phyloP scores from a whole-genome alignment of 2,888 invertebrate species.

The Diabrotica balteata region DNA sequence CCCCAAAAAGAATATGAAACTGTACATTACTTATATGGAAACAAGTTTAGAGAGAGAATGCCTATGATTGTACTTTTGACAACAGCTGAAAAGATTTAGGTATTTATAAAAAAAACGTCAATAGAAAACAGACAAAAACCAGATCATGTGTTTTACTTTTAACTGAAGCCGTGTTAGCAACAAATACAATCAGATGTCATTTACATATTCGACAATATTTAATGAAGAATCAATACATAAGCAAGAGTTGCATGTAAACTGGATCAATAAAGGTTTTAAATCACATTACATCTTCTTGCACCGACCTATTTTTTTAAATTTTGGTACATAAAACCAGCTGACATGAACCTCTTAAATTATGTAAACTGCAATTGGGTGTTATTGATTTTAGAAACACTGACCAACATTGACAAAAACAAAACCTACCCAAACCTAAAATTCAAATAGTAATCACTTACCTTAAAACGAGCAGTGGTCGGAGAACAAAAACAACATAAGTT shows the following conservation, averaged over 20 bases:
- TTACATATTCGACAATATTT: neutral
- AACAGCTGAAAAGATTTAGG: no score
- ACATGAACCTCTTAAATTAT: constrained; percentile 13
- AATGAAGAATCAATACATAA: constrained; percentile 12
- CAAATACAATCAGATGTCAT: neutral
- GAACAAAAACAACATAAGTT: constrained; percentile 15
- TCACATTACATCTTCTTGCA: constrained; percentile 5
- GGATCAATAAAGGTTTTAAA: constrained; percentile 7
- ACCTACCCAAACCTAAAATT: constrained; percentile 11
- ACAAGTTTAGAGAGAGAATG: no score
- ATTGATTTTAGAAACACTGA: constrained; percentile 27
- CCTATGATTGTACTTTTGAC: no score
- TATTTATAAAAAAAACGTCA: no score
- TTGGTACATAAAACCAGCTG: constrained; percentile 13
- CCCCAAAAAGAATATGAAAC: no score
- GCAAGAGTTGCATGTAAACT: neutral
- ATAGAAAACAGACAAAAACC: no score
- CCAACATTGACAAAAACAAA: constrained; percentile 27
- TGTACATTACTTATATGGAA: no score
- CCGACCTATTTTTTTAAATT: constrained; percentile 1
- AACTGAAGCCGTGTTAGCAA: no score
- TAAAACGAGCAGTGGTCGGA: constrained; percentile 7
- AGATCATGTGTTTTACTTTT: no score
- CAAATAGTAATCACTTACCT: constrained; percentile 33
- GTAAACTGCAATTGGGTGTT: constrained; percentile 7